Evolutionary conservation across 2,113 vertebrate genomes (phyloP).

Genomic region (Eulemur macaco): DNA sequence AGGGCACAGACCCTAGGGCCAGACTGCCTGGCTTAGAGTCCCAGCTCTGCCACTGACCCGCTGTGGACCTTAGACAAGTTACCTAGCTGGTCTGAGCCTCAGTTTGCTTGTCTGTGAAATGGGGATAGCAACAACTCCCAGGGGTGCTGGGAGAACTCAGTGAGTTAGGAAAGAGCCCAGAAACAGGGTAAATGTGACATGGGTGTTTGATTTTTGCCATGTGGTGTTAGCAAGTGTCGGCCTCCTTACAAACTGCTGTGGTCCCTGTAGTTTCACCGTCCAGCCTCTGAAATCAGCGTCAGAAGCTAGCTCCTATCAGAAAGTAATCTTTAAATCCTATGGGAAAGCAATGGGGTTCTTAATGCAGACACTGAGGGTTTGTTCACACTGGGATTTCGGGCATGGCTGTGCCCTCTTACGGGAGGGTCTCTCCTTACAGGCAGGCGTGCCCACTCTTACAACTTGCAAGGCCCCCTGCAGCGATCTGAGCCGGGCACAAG

Average conservation of each 20-base stretch:
- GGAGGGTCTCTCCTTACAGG: background rate
- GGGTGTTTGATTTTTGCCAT: background rate
- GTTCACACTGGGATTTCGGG: background rate
- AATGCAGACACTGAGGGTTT: too few species aligned
- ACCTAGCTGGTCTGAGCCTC: background rate
- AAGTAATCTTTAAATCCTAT: background rate
- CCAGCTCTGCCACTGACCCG: background rate
- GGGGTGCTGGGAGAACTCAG: background rate
- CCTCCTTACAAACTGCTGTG: background rate
- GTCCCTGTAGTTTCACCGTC: background rate
- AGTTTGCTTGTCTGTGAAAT: background rate
- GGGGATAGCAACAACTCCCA: background rate
- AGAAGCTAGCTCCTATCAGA: background rate
- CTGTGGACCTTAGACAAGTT: background rate
- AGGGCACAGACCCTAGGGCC: background rate
- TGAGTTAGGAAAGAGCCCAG: background rate
- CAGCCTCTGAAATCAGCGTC: background rate
- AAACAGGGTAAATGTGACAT: rapidly evolving
- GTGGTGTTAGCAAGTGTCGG: too few species aligned
- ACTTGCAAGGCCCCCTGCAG: background rate
- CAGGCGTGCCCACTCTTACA: background rate
- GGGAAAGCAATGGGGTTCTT: background rate
- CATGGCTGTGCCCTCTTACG: rapidly evolving
- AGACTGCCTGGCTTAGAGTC: background rate
- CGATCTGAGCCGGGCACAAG: background rate